Conservation (phyloP, 2,113 vertebrate species). For the Raja brachyura region DNA sequence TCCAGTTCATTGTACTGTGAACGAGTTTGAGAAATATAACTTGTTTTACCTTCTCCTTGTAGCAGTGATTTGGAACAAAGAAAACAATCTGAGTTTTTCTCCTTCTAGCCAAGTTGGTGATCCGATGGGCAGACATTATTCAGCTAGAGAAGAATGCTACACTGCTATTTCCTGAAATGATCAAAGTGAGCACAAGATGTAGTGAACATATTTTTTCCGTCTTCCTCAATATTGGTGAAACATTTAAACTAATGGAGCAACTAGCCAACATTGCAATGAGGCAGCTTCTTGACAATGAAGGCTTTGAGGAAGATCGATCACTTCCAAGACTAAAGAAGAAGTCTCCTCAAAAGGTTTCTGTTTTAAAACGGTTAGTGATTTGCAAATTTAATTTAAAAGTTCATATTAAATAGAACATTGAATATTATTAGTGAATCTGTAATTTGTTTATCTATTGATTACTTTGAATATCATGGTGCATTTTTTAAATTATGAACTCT, state of each 20-base stretch:
- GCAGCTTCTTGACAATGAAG: slow-evolving; percentile 90
- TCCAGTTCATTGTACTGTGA: background rate
- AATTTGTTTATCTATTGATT: background rate
- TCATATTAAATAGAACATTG: too few relatives aligned
- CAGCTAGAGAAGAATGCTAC: slow-evolving; percentile 92
- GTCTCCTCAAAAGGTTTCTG: slow-evolving; percentile 88
- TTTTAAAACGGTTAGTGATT: slow-evolving; percentile 76
- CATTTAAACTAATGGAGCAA: slow-evolving; percentile 94
- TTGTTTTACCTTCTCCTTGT: background rate
- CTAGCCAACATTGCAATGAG: slow-evolving; percentile 97
- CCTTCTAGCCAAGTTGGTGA: slow-evolving; percentile 78
- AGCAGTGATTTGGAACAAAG: background rate
- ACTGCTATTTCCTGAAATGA: slow-evolving; percentile 79
- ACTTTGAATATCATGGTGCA: background rate
- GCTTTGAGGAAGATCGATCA: slow-evolving; percentile 88
- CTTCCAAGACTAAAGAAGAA: slow-evolving; percentile 94
- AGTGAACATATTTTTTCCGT: slow-evolving; percentile 88
- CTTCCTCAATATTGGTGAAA: slow-evolving; percentile 94
- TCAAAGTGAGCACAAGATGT: slow-evolving; percentile 86
- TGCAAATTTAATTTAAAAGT: background rate
- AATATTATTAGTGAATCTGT: too few relatives aligned
- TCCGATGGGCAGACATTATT: slow-evolving; percentile 95
- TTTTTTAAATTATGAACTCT: background rate
- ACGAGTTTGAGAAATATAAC: background rate
- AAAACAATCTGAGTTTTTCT: background rate